phyloP scores from a whole-genome alignment of 1,140 invertebrate species.

The Arion vulgaris region DNA sequence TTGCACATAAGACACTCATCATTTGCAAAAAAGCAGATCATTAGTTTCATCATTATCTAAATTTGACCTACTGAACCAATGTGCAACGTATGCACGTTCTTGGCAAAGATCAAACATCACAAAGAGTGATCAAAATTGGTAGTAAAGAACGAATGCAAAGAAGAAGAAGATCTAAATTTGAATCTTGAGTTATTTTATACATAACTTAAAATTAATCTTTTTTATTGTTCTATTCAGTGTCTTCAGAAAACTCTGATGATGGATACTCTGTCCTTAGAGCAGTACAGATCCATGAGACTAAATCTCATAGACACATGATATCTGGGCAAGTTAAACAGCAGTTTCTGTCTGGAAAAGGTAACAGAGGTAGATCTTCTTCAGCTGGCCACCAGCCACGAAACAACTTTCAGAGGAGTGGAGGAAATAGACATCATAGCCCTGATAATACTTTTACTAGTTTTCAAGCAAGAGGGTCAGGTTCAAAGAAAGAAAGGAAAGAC shows the following conservation, averaged over 20 bases:
- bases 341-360: neutral
- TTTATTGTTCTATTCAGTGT: neutral
- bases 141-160: too few relatives aligned
- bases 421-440: neutral
- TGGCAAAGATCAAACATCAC: too few relatives aligned
- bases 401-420: neutral
- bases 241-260: constrained; percentile 1
- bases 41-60: too few relatives aligned
- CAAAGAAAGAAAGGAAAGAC: neutral
- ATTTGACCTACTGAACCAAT: too few relatives aligned
- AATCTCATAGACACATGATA: too few relatives aligned
- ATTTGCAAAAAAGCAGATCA: too few relatives aligned
- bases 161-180: too few relatives aligned
- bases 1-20: too few relatives aligned
- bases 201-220: too few relatives aligned
- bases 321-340: neutral
- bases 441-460: neutral
- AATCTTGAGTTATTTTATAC: too few relatives aligned
- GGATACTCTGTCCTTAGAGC: neutral
- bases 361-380: neutral
- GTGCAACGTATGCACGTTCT: too few relatives aligned
- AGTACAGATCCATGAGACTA: neutral
- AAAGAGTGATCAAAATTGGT: too few relatives aligned
- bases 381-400: neutral
- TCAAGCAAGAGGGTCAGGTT: neutral